Evolutionary conservation across 2,797 vertebrate species (phyloP).

Genomic region (Cynodonichthys magdalenae): DNA sequence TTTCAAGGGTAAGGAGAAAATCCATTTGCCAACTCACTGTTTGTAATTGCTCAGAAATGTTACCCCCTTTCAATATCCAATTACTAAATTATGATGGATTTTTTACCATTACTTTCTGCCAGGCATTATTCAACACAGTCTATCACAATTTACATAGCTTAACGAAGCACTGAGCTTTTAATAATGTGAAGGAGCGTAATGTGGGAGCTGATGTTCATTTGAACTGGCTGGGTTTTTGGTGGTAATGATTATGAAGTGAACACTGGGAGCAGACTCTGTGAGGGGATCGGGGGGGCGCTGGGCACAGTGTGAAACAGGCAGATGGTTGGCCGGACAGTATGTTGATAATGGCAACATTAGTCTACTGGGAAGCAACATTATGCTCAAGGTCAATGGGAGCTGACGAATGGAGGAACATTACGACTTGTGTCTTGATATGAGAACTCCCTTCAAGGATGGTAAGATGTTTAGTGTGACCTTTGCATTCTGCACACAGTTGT

Average conservation of each 20-base stretch:
- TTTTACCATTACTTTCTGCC: constrained; percentile 62
- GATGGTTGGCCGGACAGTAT: constrained; percentile 73
- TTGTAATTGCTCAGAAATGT: constrained; percentile 53
- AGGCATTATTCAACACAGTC: constrained; percentile 67
- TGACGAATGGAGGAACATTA: constrained; percentile 68
- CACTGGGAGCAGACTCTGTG: constrained; percentile 52
- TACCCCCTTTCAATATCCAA: constrained; percentile 52
- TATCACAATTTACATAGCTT: constrained; percentile 69
- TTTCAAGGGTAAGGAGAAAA: constrained; percentile 73
- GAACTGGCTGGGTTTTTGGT: constrained; percentile 68
- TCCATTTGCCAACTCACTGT: constrained; percentile 60
- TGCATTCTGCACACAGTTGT: constrained; percentile 41
- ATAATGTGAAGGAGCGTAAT: constrained; percentile 60
- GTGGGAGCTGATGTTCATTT: constrained; percentile 69
- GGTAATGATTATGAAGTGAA: constrained; percentile 78
- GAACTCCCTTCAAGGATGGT: constrained; percentile 57
- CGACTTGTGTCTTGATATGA: constrained; percentile 60
- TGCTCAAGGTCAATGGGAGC: constrained; percentile 78
- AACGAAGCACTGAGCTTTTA: constrained; percentile 70
- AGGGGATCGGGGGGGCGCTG: constrained; percentile 32
- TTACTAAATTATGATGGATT: constrained; percentile 75
- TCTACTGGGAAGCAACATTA: constrained; percentile 77
- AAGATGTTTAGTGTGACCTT: constrained; percentile 51
- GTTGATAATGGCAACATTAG: constrained; percentile 77
- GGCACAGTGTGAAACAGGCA: constrained; percentile 64